These are phyloP conservation scores for Drosophila flavopinicola DNA, from an alignment of 2,888 invertebrate species.

Conservation along the genomic window DNA sequence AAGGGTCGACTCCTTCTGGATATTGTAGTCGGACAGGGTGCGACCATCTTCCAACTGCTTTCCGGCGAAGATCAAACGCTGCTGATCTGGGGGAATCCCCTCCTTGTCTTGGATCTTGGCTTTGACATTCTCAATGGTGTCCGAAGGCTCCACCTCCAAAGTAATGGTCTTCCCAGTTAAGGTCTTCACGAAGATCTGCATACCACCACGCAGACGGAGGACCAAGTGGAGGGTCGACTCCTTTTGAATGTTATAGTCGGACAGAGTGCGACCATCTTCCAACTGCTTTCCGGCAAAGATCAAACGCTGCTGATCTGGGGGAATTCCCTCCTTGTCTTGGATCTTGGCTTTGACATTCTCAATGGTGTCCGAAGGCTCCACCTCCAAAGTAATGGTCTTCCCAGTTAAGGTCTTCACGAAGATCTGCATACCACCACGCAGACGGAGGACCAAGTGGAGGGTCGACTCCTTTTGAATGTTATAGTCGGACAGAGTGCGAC, in stretches of 20 bases:
- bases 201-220: conserved; percentile 42
- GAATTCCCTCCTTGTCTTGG: conserved; percentile 76
- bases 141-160: conserved; percentile 36
- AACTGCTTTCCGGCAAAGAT: conserved; percentile 73
- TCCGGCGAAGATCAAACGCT: conserved; percentile 73
- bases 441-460: conserved; percentile 90
- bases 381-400: conserved; percentile 72
- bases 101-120: conserved; percentile 76
- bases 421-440: conserved; percentile 91
- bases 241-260: conserved; percentile 45
- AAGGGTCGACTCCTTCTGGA: conserved; percentile 96
- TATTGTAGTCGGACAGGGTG: conserved; percentile 95
- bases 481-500: conserved; percentile 91
- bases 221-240: conserved; percentile 48
- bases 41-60: conserved; percentile 96
- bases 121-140: conserved; percentile 67
- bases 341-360: conserved; percentile 75
- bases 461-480: conserved; percentile 76
- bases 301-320: conserved; percentile 74
- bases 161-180: conserved; percentile 50
- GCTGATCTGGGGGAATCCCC: conserved; percentile 77
- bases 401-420: conserved; percentile 73
- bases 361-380: conserved; percentile 67
- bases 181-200: conserved; percentile 54
- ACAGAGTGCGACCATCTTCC: conserved; percentile 68